These are phyloP conservation scores for Penelope pileata DNA, from an alignment of 2,113 vertebrate species.

Conservation along the genomic window DNA sequence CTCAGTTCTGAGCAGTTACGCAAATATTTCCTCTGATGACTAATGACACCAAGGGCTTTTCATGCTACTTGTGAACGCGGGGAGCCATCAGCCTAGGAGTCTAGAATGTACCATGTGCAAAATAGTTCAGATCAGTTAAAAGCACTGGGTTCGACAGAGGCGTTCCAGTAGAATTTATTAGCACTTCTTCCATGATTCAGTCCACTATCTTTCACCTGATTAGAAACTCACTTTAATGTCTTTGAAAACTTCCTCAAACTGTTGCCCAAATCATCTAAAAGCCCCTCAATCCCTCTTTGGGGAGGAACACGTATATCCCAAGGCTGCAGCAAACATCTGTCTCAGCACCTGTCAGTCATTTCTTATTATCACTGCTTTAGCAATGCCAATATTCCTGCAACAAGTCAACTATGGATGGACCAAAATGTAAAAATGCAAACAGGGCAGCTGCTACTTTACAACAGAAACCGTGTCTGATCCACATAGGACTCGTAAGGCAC, in stretches of 20 bases:
- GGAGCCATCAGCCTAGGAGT: not conserved
- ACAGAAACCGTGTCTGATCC: accelerated
- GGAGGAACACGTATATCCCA: not conserved
- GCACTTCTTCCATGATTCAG: not conserved
- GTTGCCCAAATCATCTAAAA: not conserved
- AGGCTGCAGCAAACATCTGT: not conserved
- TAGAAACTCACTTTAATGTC: not conserved
- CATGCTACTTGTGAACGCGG: not conserved
- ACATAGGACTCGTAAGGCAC: not conserved
- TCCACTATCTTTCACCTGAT: not conserved
- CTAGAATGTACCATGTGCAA: not conserved
- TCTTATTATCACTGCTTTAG: not conserved
- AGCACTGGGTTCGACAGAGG: not conserved
- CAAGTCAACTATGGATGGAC: not conserved
- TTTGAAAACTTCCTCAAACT: not conserved
- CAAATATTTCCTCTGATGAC: conserved; percentile 45
- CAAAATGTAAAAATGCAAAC: not conserved
- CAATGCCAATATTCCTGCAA: not conserved
- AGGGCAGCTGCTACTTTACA: not conserved
- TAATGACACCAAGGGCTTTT: not conserved
- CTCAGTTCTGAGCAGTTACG: not conserved
- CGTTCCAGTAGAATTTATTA: not conserved
- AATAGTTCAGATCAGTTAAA: not conserved
- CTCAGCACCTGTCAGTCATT: not conserved
- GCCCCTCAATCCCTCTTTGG: not conserved